Base-by-base conservation (phyloP, 2,888 invertebrate species). In the Andrena haemorrhoa region DNA sequence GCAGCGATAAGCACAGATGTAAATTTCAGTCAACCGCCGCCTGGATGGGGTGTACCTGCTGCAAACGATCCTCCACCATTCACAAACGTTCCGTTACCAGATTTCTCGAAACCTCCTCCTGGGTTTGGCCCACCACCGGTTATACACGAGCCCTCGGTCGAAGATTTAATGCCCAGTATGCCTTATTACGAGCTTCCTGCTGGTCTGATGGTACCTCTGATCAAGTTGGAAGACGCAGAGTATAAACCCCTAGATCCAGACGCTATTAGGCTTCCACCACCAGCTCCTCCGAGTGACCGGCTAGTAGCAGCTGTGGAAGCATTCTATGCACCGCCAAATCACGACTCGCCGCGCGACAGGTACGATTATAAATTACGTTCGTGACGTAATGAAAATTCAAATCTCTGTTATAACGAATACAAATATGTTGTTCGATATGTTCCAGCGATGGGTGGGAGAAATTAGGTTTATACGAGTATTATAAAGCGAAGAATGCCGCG, bases 111-210 rank as follows among this genome's bases (percentile, higher is more conserved):
- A 92, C 98, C 98, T 0, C 98, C 98, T 0, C 98, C 98, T 5
- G 97, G 97, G 41, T 98, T 97, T 92, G 95, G 93, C 26, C 94
- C 94, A 5, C 93, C 94, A 0, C 90, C 92, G 3, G 92, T 92
- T 66, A 90, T 93, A 31, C 94, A 88, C 49, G 93, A 93, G 92
- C 95, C 87, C 92, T 95, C 94, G 92, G 94, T 95, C 70, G 97
- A 97, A 89, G 97, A 98, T 83, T 94, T 98, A 85, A 96, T 98
- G 94, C 99, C 99, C 33, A 97, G 97, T 33, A 97, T 98, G 89
- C 98, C 99, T 68, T 99, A 99, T 94, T 99, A 97, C 93, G 99
- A 99, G 93, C 95, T 99, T 85, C 99, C 99, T 2, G 99, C 99
- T 74, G 99, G 99, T 61, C 95, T 99, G 26, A 99, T 99, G 97